Percentiles rank a stretch among this genome's conserved stretches.
These are phyloP conservation scores for Aselliscus stoliczkanus DNA, from an alignment of 2,797 vertebrate genomes.

Conservation along the genomic window DNA sequence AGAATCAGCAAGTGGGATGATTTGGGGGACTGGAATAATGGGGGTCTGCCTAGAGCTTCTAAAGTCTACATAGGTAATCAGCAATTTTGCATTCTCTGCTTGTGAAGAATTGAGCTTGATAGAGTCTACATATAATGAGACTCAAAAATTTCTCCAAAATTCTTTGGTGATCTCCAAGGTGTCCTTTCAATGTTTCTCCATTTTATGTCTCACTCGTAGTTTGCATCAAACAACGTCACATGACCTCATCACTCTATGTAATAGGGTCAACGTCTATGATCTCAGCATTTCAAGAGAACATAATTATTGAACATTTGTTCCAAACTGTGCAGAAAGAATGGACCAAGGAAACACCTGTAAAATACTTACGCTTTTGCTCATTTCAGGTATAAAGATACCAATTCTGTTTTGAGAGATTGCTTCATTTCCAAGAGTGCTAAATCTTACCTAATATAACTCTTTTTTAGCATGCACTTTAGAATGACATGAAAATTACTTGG, in stretches of 20 bases:
- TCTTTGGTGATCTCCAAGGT: background rate
- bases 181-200: background rate
- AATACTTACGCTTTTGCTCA: background rate
- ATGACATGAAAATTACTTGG: conserved; percentile 56
- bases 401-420: conserved; percentile 42
- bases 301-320: background rate
- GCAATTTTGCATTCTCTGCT: background rate
- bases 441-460: conserved; percentile 24
- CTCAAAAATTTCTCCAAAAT: background rate
- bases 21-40: background rate
- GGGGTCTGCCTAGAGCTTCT: background rate
- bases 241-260: background rate
- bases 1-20: background rate
- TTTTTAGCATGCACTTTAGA: conserved; percentile 39
- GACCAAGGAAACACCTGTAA: background rate
- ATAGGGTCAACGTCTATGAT: background rate
- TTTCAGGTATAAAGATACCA: background rate
- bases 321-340: background rate
- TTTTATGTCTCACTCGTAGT: background rate
- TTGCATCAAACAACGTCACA: background rate
- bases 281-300: conserved; percentile 1
- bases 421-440: conserved; percentile 34
- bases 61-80: background rate
- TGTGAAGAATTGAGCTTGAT: background rate
- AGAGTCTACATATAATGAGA: background rate